Conservation (phyloP, 2,113 vertebrate species). For the Rhineura floridana region DNA sequence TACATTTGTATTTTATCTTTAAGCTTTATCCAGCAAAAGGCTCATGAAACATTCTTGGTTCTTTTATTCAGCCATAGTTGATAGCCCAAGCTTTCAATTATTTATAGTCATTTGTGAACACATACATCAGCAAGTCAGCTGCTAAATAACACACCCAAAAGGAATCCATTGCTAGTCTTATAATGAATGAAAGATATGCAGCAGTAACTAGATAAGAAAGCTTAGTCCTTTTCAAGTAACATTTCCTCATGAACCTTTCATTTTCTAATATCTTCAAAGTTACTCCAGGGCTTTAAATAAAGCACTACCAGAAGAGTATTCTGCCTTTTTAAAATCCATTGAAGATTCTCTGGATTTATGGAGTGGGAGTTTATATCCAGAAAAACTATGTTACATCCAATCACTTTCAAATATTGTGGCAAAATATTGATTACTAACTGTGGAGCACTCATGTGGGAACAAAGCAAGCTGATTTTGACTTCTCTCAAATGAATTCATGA, state of each 20-base stretch:
- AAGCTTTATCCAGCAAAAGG: conserved; percentile 49
- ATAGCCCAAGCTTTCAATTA: conserved; percentile 40
- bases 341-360: neutral
- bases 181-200: conserved; percentile 14
- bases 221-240: conserved; percentile 39
- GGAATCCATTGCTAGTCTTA: conserved; percentile 20
- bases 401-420: neutral
- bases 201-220: neutral
- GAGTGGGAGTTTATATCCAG: neutral
- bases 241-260: conserved; percentile 22
- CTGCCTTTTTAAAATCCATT: conserved; percentile 6
- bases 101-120: conserved; percentile 37
- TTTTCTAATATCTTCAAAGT: conserved; percentile 35
- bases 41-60: conserved; percentile 26
- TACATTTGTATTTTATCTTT: conserved; percentile 45
- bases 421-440: neutral
- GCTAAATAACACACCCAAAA: conserved; percentile 37
- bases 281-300: conserved; percentile 2
- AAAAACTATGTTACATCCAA: neutral
- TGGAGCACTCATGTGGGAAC: neutral
- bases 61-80: conserved; percentile 40
- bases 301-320: neutral
- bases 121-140: conserved; percentile 41
- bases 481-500: neutral
- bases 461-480: neutral